A percentile compares a stretch with the other conserved stretches of the same genome.
phyloP scores from a whole-genome alignment of 2,888 invertebrate genomes.

The Conchocele bisecta region DNA sequence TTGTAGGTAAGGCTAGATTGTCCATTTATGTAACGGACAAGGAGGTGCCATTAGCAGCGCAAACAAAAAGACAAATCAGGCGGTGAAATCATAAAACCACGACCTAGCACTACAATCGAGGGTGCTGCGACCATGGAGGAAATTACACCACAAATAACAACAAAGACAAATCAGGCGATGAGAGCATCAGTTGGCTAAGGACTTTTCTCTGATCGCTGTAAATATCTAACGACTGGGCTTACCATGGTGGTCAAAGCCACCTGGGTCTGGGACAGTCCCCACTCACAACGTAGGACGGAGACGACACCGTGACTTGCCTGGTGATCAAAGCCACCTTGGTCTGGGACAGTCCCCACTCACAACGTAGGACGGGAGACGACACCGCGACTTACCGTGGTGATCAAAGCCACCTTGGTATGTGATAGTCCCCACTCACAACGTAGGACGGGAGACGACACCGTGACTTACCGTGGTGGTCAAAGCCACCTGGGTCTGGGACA shows the following conservation, averaged over 20 bases:
- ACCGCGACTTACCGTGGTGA: constrained; percentile 82
- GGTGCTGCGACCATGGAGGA: too few species aligned
- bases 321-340: constrained; percentile 80
- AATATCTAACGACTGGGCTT: constrained; percentile 77
- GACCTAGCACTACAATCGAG: too few species aligned
- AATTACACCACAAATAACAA: too few species aligned
- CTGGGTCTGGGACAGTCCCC: constrained; percentile 76
- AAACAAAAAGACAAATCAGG: too few species aligned
- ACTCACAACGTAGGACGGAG: constrained; percentile 80
- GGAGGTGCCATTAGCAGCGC: too few species aligned
- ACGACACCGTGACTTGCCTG: constrained; percentile 80
- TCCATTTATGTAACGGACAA: too few species aligned
- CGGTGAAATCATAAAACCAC: too few species aligned
- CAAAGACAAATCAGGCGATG: too few species aligned
- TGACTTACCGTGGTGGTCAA: constrained; percentile 79
- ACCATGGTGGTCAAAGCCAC: constrained; percentile 82
- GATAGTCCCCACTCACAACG: constrained; percentile 78
- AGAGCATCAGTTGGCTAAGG: too few species aligned
- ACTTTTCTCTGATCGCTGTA: too few species aligned
- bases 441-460: constrained; percentile 80
- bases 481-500: constrained; percentile 78
- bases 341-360: constrained; percentile 79
- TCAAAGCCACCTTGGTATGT: constrained; percentile 78
- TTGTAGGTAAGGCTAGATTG: too few species aligned
- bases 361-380: constrained; percentile 80